Base-by-base conservation (phyloP, 2,797 vertebrate genomes). In the Catamblyrhynchus diadema region DNA sequence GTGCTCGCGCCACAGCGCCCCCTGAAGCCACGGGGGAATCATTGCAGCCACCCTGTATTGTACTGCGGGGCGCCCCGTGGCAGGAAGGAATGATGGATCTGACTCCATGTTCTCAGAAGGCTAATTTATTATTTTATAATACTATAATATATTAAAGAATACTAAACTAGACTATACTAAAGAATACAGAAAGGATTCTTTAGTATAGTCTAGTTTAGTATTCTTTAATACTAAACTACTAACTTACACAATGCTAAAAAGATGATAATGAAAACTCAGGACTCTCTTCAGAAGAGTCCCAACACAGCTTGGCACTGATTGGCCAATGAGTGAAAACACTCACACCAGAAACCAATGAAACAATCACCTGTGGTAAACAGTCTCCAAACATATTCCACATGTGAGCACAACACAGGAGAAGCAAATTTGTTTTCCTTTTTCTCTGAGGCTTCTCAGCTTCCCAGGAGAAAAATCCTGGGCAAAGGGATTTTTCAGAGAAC, bases 51-150 rank as follows among this genome's bases (percentile, higher is more conserved):
- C 37, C 11, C 51, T 22, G 32, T 1, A 22, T 4, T 13, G 51
- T 9, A 20, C 6, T 20, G 51, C 2, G 7, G 30, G 30, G 51
- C 0, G 8, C 8, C 30, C 20, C 1, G 2, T 2, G 20, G 51
- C 51, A n/a, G 51, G 30, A 51, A 51, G 17, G 27, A 53, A 53
- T 4, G 6, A 6, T 6, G 30, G 4, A 32, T 54, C 51, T 22
- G 32, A 54, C 32, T 54, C 20, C 51, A 3, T 22, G 32, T n/a
- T 54, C 53, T n/a, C 53, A n/a, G 32, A 9, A 22, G 53, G 53
- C 20, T 54, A 54, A 54, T 54, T 54, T n/a, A n/a, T 54, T 54
- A 22, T 54, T 54, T n/a, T 54, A 54, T 54, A 4, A n/a, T 22
- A n/a, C 28, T 51, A 7, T 30, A 51, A 12, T 20, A 30, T 30